Percentiles rank a stretch among this genome's conserved stretches.
These are phyloP conservation scores for Clarias platycephalus DNA, from an alignment of 2,797 vertebrate species.

Conservation along the genomic window DNA sequence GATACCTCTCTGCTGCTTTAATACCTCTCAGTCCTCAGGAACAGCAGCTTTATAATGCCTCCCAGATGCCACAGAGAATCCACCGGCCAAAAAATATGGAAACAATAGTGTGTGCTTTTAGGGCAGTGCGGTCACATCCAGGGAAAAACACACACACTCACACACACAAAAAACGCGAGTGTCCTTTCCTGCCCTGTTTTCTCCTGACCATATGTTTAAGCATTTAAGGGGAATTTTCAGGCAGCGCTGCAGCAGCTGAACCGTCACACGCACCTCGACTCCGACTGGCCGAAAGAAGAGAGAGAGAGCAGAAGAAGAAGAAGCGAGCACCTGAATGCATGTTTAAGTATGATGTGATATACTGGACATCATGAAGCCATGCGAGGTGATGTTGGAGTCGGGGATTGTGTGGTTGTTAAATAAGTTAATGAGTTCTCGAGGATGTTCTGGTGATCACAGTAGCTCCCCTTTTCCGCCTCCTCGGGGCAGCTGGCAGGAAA, in stretches of 20 bases:
- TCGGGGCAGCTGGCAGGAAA: slow-evolving; percentile 34
- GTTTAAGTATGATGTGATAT: neutral
- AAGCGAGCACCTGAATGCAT: neutral
- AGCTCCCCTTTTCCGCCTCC: slow-evolving; percentile 25
- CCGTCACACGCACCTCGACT: slow-evolving; percentile 43
- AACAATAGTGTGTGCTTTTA: slow-evolving; percentile 61
- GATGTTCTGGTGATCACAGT: slow-evolving; percentile 28
- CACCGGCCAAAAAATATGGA: slow-evolving; percentile 63
- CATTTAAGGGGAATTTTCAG: slow-evolving; percentile 49
- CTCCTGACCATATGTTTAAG: slow-evolving; percentile 45
- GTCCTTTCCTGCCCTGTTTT: slow-evolving; percentile 47
- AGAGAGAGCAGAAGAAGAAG: neutral
- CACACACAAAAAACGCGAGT: slow-evolving; percentile 21
- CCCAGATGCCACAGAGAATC: slow-evolving; percentile 68
- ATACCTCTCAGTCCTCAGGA: slow-evolving; percentile 62
- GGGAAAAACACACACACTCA: neutral
- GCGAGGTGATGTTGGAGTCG: neutral
- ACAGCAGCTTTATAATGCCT: slow-evolving; percentile 62
- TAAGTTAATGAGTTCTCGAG: slow-evolving; percentile 4
- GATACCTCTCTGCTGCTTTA: slow-evolving; percentile 62
- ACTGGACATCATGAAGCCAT: neutral
- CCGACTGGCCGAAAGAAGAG: neutral
- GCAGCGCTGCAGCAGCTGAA: slow-evolving; percentile 42
- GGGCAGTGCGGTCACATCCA: slow-evolving; percentile 56
- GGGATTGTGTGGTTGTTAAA: neutral